Evolutionary conservation across 2,113 vertebrate species (phyloP).

Genomic region (Clarias batrachus): DNA sequence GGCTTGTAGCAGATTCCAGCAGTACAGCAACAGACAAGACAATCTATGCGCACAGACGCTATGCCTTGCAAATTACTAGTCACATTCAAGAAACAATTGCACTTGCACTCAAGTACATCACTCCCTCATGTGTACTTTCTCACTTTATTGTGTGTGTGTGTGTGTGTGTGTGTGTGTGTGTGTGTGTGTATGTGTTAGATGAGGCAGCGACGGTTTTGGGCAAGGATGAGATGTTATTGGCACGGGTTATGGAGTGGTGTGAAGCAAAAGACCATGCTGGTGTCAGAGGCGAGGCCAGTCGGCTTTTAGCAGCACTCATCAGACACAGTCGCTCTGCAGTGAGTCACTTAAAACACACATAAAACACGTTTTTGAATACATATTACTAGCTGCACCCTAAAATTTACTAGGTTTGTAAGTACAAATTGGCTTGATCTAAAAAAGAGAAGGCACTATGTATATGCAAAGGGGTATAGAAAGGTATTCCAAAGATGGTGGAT

Average conservation of each 20-base stretch:
- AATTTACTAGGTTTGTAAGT: not conserved
- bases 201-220: conserved; percentile 79
- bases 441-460: not conserved
- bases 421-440: not conserved
- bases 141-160: conserved; percentile 33
- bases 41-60: not conserved
- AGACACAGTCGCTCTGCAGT: conserved; percentile 80
- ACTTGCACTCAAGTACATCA: conserved; percentile 12
- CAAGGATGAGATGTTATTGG: conserved; percentile 73
- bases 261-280: conserved; percentile 72
- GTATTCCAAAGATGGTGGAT: too few species aligned
- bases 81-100: conserved; percentile 28
- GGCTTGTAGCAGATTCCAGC: not conserved
- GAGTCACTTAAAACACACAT: conserved; percentile 37
- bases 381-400: not conserved
- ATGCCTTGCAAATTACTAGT: conserved; percentile 44
- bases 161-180: conserved; percentile 12
- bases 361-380: not conserved
- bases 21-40: not conserved
- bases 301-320: conserved; percentile 80
- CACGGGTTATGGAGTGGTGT: conserved; percentile 83
- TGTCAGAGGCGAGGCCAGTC: conserved; percentile 77
- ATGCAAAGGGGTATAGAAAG: not conserved
- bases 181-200: conserved; percentile 63
- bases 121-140: conserved; percentile 1